Base-by-base conservation (phyloP, 2,888 invertebrate genomes). In the Meliscaeva auricollis region DNA sequence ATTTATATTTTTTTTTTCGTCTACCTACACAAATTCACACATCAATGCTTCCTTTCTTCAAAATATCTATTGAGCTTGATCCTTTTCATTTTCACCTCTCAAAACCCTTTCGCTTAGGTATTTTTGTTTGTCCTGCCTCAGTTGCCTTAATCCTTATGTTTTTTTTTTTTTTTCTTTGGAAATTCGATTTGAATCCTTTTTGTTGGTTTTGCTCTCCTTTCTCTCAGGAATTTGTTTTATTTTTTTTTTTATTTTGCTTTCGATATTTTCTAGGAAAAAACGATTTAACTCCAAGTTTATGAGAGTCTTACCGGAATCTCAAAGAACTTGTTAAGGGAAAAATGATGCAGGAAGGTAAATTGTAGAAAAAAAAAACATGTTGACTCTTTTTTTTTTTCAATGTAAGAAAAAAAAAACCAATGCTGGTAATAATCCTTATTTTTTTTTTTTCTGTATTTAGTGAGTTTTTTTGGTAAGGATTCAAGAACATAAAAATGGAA, bases 211-310 rank as follows among this genome's bases (percentile, higher is more conserved):
- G 11, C 11, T 46, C 54, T 26, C 7, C 8, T 26, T 46, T 48
- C n/a, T n/a, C 4, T 48, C 17, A n/a, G n/a, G n/a, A n/a, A n/a
- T n/a, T n/a, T n/a, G n/a, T n/a, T n/a, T n/a, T n/a, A n/a, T n/a
- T n/a, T n/a, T n/a, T n/a, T n/a, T n/a, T n/a, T 17, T 20, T 66
- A 15, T 26, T 62, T n/a, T 9, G 26, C 26, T 52, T 56, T 56
- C 32, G 17, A 35, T n/a, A n/a, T 32, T 56, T 56, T 56, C 3
- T 17, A 9, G 11, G 13, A 32, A 9, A 50, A 22, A 69, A 84
- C 75, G 74, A 79, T 84, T 84, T 75, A 84, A 75, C 74, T 69
- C 74, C 54, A 58, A 77, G 83, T 83, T 83, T 83, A 84, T 79
- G 79, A 75, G 52, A 70, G 83, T 79, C 69, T 78, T 78, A 74